phyloP scores from a whole-genome alignment of 2,797 vertebrate genomes.

The Scyliorhinus canicula region DNA sequence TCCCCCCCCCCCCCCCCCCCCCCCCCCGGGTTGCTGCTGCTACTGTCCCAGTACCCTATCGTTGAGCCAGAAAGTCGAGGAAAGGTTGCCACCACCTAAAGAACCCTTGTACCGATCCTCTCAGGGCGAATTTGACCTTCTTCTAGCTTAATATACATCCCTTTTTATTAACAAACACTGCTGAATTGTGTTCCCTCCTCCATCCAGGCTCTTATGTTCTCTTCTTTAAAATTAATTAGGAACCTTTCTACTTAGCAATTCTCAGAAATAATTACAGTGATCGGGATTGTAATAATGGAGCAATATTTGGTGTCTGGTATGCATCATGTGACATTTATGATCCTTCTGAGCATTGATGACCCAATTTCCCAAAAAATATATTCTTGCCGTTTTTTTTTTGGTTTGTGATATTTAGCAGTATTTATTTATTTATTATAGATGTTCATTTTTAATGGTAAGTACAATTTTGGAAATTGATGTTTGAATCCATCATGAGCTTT shows the following conservation, averaged over 20 bases:
- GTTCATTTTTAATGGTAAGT: not conserved
- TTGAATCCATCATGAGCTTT: not conserved
- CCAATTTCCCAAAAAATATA: slow-evolving; percentile 24
- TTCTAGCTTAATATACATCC: too few relatives aligned
- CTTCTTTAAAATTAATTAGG: not conserved
- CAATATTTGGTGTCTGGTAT: slow-evolving; percentile 14
- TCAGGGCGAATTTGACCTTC: too few relatives aligned
- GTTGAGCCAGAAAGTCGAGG: too few relatives aligned
- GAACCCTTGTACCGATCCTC: too few relatives aligned
- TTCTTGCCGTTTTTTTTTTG: not conserved
- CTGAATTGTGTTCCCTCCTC: not conserved
- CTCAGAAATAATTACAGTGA: slow-evolving; percentile 11
- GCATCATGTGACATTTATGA: slow-evolving; percentile 20
- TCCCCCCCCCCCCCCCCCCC: too few relatives aligned
- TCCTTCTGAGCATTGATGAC: slow-evolving; percentile 31
- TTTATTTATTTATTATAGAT: not conserved
- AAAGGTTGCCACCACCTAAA: too few relatives aligned
- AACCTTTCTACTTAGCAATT: not conserved
- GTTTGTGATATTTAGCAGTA: too few relatives aligned
- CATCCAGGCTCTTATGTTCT: not conserved
- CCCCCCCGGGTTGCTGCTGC: too few relatives aligned
- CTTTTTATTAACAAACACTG: not conserved
- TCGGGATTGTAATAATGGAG: not conserved
- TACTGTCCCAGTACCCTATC: too few relatives aligned
- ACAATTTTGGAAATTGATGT: not conserved